phyloP scores from a whole-genome alignment of 1,140 invertebrate species.

The Meloidogyne floridensis region DNA sequence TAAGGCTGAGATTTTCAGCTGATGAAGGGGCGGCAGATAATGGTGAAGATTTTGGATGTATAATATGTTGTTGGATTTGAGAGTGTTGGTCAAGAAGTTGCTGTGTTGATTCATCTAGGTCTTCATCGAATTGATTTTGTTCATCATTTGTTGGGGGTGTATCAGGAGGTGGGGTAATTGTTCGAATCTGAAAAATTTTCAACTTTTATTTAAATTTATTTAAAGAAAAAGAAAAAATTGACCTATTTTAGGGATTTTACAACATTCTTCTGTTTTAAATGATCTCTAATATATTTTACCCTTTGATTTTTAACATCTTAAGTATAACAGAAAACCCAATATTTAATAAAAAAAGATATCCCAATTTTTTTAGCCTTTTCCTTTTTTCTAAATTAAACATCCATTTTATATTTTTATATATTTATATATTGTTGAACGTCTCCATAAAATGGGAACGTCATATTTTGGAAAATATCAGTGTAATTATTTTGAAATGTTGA shows the following conservation, averaged over 20 bases:
- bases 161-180: constrained; percentile 39
- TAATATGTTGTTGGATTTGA: neutral
- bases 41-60: constrained; percentile 22
- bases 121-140: constrained; percentile 15
- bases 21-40: constrained; percentile 23
- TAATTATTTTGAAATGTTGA: constrained; percentile 2
- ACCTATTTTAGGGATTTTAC: neutral
- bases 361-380: neutral
- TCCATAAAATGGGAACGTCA: constrained; percentile 4
- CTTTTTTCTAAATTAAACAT: neutral
- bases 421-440: neutral
- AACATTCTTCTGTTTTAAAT: neutral
- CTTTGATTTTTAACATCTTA: neutral
- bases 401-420: neutral
- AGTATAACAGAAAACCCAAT: neutral
- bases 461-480: constrained; percentile 1
- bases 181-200: constrained; percentile 29
- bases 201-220: neutral
- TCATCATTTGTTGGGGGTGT: constrained; percentile 27
- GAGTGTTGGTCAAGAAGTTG: constrained; percentile 23
- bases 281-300: neutral
- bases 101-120: constrained; percentile 15
- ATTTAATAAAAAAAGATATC: neutral
- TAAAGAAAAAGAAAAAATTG: neutral
- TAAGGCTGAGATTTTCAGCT: constrained; percentile 30